These are phyloP conservation scores for Seriola rivoliana DNA, from an alignment of 2,113 vertebrate genomes.

Conservation along the genomic window DNA sequence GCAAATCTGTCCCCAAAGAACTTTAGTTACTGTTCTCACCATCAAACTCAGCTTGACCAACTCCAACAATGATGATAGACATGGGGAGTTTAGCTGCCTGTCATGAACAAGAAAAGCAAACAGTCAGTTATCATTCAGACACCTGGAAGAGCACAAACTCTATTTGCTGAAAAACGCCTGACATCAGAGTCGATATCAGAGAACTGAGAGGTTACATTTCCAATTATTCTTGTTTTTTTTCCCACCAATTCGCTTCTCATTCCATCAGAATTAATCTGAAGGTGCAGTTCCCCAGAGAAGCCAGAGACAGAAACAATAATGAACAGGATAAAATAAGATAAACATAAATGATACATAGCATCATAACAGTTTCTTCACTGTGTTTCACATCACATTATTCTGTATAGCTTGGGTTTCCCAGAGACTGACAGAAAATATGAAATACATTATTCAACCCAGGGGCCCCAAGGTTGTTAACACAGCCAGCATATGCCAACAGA, in stretches of 20 bases:
- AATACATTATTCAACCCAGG: constrained; percentile 47
- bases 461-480: constrained; percentile 2
- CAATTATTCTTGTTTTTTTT: constrained; percentile 25
- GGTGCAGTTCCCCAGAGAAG: constrained; percentile 4
- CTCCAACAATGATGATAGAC: constrained; percentile 97
- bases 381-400: constrained; percentile 21
- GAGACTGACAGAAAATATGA: constrained; percentile 4
- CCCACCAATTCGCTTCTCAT: constrained; percentile 17
- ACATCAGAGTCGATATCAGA: constrained; percentile 1
- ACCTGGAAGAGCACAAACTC: not conserved
- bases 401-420: constrained; percentile 9
- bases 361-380: constrained; percentile 11
- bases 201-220: not conserved
- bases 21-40: constrained; percentile 85
- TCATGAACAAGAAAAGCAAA: constrained; percentile 56
- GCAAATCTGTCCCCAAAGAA: not conserved
- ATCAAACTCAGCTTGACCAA: constrained; percentile 96
- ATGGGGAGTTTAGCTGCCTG: constrained; percentile 97
- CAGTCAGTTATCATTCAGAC: constrained; percentile 32
- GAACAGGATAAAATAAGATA: constrained; percentile 26
- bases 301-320: constrained; percentile 25
- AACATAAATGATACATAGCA: constrained; percentile 32
- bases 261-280: constrained; percentile 3
- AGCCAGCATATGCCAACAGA: not conserved
- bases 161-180: constrained; percentile 6